Evolutionary conservation across 1,140 invertebrate genomes (phyloP), one percentile per base, ranked within the genome.

Genomic region (Calosoma granatense): DNA sequence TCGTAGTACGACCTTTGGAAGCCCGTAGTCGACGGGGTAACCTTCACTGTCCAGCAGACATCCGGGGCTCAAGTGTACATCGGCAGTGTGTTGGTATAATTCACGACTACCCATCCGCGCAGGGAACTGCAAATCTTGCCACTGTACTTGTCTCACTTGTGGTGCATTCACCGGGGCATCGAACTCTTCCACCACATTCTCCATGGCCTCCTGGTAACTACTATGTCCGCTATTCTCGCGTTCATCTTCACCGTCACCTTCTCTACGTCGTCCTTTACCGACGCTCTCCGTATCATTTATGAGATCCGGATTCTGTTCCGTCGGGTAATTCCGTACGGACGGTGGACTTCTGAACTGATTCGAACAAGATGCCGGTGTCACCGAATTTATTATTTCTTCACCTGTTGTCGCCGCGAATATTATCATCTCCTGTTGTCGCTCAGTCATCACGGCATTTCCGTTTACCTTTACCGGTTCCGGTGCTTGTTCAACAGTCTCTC

Each of bases 1-100:
- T 61, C 77, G 72, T 56, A 72, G 39, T 20, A 77, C 72, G 22
- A 86, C 74, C 64, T 86, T 87, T 1, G 85, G 87, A 12, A 88
- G 70, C 53, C 87, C 88, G 60, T 87, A 91, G 63, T 92, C 88
- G 15, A 86, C 74, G 0, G 86, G 86, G 67, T 88, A 90, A 0
- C 85, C 86, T 56, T 89, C 86, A 30, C 77, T 79, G 55, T 87
- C 87, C 57, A 89, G 53, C 63, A 83, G 82, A 57, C 81, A 81
- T 0, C 80, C 77, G 0, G 83, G 82, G 65, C 83, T 83, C 14
- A 84, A 67, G 64, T 85, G 82, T 14, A 84, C 81, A 64, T 85
- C 82, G 1, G 82, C 79, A 2, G 81, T 78, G 58, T 81, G 79
- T 56, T 81, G 81, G 53, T 79, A 76, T 68, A 76, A 70, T 52